A percentile compares a stretch with the other conserved stretches of the same genome.
phyloP scores from a whole-genome alignment of 2,797 vertebrate species.

The Leptatherina wallacei region DNA sequence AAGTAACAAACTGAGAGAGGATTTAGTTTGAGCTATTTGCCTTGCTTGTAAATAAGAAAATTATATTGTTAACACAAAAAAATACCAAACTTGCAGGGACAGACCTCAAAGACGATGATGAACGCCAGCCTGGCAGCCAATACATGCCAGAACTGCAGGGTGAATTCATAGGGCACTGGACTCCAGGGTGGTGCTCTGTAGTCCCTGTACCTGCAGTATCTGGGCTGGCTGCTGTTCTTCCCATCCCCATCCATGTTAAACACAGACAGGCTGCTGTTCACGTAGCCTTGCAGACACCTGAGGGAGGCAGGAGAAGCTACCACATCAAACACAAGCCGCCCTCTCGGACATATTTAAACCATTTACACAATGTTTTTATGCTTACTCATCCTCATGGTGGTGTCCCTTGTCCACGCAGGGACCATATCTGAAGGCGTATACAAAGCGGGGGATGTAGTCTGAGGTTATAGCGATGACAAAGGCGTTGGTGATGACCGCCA shows the following conservation, averaged over 20 bases:
- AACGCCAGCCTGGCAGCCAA: slow-evolving; percentile 95
- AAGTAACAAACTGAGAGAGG: slow-evolving; percentile 6
- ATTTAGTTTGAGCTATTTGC: slow-evolving; percentile 37
- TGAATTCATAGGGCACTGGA: slow-evolving; percentile 92
- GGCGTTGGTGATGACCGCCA: slow-evolving; percentile 98
- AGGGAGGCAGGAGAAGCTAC: slow-evolving; percentile 15
- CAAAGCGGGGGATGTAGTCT: slow-evolving; percentile 98
- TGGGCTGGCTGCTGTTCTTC: slow-evolving; percentile 83
- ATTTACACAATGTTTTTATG: neutral
- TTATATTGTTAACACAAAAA: neutral
- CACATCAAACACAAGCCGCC: slow-evolving; percentile 7
- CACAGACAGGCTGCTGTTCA: slow-evolving; percentile 96
- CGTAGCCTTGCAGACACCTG: slow-evolving; percentile 94
- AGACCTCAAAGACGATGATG: slow-evolving; percentile 98
- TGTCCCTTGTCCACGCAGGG: slow-evolving; percentile 91
- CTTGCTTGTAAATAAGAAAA: slow-evolving; percentile 11
- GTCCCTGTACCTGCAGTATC: slow-evolving; percentile 95
- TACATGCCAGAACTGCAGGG: slow-evolving; percentile 98
- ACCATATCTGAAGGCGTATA: slow-evolving; percentile 97
- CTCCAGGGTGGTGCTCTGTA: slow-evolving; percentile 96
- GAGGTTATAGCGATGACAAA: slow-evolving; percentile 99
- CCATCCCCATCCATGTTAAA: slow-evolving; percentile 89
- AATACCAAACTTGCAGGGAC: slow-evolving; percentile 49
- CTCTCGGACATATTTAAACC: neutral
- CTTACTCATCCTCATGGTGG: slow-evolving; percentile 85